Base-by-base conservation (phyloP, 30 jellyfish, hydroid and myxozoan species). In the Clytia hemisphaerica region DNA sequence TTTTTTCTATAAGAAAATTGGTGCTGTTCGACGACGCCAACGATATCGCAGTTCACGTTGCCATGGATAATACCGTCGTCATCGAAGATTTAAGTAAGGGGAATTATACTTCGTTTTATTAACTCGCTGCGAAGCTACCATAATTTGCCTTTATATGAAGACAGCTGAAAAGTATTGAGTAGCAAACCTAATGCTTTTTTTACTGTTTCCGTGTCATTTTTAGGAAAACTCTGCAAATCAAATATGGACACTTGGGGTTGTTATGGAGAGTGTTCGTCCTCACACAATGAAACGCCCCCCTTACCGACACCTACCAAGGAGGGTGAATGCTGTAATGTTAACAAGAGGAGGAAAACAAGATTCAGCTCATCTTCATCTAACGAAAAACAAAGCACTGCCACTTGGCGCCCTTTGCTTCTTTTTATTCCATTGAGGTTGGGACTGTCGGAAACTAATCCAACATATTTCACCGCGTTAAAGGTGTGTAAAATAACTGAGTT, bases 21-120 rank as follows among this genome's bases (percentile, higher is more conserved):
- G 84, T 74, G 19, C 75, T 89, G 83, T 89, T 89, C 72, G 98
- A 89, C 71, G 93, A 89, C 21, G 71, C 93, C 91, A 82, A 93
- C 51, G 72, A 79, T 45, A 48, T 89, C 30, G 94, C 93, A 1
- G 98, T 81, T 22, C 93, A 89, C 58, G 98, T 89, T 53, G 94
- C 98, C 36, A 72, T 89, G 93, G 98, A 89, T 40, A 89, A 89
- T 45, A 89, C 98, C 38, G 95, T 89, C 76, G 98, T 89, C 18
- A 71, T 89, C 45, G 98, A 89, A 70, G 98, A 89, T 62, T 60
- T 79, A 32, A 80, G 98, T 89, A 63, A 59, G 96, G 70, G 45
- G 22, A 10, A 42, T 42, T 42, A n/a, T 42, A 12, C 21, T 48
- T 48, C 26, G 4, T 48, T 2, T 48, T 40, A 7, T 46, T 27